These are phyloP conservation scores for Eulemur mongoz DNA, from an alignment of 2,797 vertebrate genomes.

Conservation along the genomic window DNA sequence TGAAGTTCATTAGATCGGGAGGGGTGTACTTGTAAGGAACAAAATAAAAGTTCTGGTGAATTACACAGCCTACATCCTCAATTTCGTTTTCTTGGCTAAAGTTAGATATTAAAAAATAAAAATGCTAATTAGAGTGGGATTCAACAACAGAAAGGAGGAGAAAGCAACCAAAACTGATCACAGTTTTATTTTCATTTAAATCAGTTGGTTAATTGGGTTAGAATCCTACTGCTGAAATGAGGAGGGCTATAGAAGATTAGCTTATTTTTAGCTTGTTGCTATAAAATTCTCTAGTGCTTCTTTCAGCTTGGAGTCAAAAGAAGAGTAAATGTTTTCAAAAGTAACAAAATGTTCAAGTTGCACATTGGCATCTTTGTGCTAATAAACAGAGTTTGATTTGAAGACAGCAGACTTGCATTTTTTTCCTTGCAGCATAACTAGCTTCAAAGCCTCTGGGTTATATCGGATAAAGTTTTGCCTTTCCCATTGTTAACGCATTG, in stretches of 20 bases:
- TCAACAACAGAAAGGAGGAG: conserved; percentile 60
- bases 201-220: conserved; percentile 66
- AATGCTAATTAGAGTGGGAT: conserved; percentile 67
- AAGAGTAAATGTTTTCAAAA: conserved; percentile 73
- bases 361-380: conserved; percentile 49
- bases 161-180: conserved; percentile 63
- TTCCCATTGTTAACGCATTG: not conserved
- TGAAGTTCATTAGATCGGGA: not conserved
- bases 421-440: not conserved
- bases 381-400: not conserved
- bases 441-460: not conserved
- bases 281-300: conserved; percentile 69
- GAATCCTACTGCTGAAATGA: conserved; percentile 58
- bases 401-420: not conserved
- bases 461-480: not conserved
- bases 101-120: conserved; percentile 44
- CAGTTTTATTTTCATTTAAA: conserved; percentile 74
- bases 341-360: conserved; percentile 62
- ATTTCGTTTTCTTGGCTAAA: conserved; percentile 42
- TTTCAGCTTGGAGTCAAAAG: conserved; percentile 71
- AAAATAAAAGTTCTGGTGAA: conserved; percentile 9
- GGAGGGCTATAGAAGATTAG: conserved; percentile 42
- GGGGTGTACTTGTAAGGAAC: not conserved
- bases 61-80: not conserved
- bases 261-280: conserved; percentile 73